Conservation (phyloP, 1,140 invertebrate genomes). For the Calliphora vicina region DNA sequence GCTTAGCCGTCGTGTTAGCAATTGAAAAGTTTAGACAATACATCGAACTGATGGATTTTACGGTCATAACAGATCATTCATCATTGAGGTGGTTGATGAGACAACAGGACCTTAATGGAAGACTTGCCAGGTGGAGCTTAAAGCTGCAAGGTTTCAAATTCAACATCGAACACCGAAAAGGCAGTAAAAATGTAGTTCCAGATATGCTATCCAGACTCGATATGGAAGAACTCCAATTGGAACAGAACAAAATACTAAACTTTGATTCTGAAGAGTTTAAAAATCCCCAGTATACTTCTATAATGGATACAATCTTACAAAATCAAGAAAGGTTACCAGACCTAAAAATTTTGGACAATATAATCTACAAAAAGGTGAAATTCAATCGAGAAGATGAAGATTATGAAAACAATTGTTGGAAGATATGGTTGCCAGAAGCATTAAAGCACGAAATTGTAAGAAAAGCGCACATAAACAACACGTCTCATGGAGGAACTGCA, state of each 20-base stretch:
- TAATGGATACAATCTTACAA: not conserved
- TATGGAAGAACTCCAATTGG: constrained; percentile 11
- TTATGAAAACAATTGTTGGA: not conserved
- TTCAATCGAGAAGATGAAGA: not conserved
- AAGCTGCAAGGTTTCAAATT: not conserved
- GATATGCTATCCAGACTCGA: constrained; percentile 46
- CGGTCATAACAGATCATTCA: constrained; percentile 52
- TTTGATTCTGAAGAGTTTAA: not conserved
- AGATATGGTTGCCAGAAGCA: not conserved
- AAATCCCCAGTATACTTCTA: not conserved
- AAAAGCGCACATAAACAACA: not conserved
- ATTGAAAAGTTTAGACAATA: constrained; percentile 63
- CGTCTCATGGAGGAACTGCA: not conserved
- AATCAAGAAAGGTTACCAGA: not conserved
- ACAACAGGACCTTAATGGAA: constrained; percentile 36
- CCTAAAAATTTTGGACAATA: not conserved
- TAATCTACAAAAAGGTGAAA: not conserved
- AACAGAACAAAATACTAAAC: not conserved
- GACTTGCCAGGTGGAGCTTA: not conserved
- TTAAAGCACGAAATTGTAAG: not conserved
- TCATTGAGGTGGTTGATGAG: constrained; percentile 47
- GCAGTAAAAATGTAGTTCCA: constrained; percentile 48
- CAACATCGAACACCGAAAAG: constrained; percentile 48
- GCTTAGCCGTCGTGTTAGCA: constrained; percentile 61
- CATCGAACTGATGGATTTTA: constrained; percentile 58